Percentiles rank a stretch among this genome's conserved stretches.
Conservation (phyloP, 2,797 vertebrate species). For the Tangara arthus region DNA sequence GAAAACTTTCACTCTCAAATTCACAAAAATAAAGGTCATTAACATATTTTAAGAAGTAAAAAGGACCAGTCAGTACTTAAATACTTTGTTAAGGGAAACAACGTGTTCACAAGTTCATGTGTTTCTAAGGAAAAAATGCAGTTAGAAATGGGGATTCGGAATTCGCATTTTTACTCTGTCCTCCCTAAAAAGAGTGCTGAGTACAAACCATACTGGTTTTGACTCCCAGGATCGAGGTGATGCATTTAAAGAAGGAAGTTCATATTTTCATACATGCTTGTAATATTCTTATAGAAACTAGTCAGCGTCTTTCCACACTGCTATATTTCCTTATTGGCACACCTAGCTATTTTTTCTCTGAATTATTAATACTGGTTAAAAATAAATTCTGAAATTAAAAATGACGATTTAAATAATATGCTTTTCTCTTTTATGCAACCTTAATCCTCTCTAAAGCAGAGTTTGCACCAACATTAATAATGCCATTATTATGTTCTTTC, state of each 20-base stretch:
- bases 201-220: not conserved
- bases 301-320: not conserved
- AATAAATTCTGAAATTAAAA: not conserved
- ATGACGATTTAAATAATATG: not conserved
- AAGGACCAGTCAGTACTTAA: not conserved
- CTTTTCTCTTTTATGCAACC: not conserved
- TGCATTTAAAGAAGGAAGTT: not conserved
- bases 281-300: not conserved
- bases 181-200: not conserved
- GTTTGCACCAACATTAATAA: not conserved
- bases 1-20: conserved; percentile 28
- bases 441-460: not conserved
- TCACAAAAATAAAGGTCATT: conserved; percentile 23
- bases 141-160: not conserved
- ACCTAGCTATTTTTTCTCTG: not conserved
- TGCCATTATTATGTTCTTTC: not conserved
- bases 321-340: not conserved
- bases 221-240: not conserved
- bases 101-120: not conserved
- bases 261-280: not conserved
- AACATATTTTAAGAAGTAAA: not conserved
- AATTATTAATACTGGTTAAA: not conserved
- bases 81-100: not conserved
- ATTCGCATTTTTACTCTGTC: not conserved
- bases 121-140: not conserved